phyloP scores from a whole-genome alignment of 2,888 invertebrate genomes.

The Oxystoma pomonae region DNA sequence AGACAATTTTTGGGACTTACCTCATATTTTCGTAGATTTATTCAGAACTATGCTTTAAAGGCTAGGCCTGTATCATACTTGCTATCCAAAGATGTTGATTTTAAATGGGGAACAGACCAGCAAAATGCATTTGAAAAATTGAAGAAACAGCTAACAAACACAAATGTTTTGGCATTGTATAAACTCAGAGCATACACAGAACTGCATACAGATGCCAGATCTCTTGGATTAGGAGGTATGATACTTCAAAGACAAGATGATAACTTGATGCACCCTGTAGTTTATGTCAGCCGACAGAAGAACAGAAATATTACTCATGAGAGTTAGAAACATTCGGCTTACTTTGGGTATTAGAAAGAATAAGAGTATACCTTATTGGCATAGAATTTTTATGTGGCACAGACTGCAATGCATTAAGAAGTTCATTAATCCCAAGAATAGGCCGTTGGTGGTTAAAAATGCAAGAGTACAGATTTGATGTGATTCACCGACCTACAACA shows the following conservation, averaged over 20 bases:
- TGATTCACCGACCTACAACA: constrained; percentile 18
- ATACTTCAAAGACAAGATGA: constrained; percentile 30
- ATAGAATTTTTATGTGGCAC: constrained; percentile 16
- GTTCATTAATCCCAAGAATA: constrained; percentile 8
- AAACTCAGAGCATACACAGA: constrained; percentile 28
- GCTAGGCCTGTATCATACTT: constrained; percentile 27
- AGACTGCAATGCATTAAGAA: constrained; percentile 20
- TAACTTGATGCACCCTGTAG: not conserved
- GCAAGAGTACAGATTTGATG: constrained; percentile 5
- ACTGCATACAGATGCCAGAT: constrained; percentile 34
- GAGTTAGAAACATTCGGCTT: constrained; percentile 14
- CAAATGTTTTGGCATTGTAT: constrained; percentile 24
- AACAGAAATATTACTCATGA: not conserved
- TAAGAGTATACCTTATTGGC: constrained; percentile 18
- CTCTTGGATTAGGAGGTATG: constrained; percentile 30
- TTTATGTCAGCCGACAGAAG: not conserved
- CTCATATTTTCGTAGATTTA: constrained; percentile 32
- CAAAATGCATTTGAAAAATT: constrained; percentile 17
- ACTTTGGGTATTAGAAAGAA: constrained; percentile 14
- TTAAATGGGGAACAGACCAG: constrained; percentile 13
- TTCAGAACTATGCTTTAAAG: constrained; percentile 26
- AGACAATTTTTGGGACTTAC: constrained; percentile 33
- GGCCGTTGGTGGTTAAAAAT: not conserved
- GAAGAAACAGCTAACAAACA: constrained; percentile 9
- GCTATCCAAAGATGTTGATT: constrained; percentile 14